Conservation (phyloP, 2,113 vertebrate species). For the Zosterops borbonicus region DNA sequence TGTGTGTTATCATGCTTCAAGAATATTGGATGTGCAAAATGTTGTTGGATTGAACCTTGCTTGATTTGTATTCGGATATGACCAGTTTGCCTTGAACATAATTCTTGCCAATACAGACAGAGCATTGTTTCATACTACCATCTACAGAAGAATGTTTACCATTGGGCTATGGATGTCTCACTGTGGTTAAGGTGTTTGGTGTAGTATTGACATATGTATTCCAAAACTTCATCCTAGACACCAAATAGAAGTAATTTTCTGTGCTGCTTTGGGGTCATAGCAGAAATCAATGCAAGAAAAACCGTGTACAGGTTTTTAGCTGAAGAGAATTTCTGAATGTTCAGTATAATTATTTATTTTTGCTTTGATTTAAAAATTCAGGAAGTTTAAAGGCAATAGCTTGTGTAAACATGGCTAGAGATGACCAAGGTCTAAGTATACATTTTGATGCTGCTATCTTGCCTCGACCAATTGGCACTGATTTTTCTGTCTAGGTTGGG, state of each 20-base stretch:
- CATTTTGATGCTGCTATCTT: neutral
- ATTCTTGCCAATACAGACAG: neutral
- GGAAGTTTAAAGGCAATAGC: neutral
- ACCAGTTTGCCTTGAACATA: neutral
- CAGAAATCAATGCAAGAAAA: neutral
- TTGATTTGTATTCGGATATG: neutral
- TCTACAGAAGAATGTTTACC: neutral
- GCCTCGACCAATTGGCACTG: neutral
- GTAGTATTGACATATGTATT: neutral
- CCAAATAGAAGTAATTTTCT: neutral
- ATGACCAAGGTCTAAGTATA: neutral
- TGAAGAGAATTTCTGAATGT: neutral
- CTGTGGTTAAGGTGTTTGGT: neutral
- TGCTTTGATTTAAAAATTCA: neutral
- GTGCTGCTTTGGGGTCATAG: neutral
- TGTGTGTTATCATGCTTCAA: neutral
- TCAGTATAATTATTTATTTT: neutral
- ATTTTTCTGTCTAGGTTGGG: neutral
- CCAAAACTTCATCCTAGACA: neutral
- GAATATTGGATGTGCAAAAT: neutral
- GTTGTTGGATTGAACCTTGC: neutral
- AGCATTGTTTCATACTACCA: neutral
- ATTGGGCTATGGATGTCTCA: neutral
- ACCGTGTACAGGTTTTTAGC: neutral
- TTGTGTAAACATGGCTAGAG: neutral